Percentiles rank a stretch among this genome's conserved stretches.
phyloP scores from a whole-genome alignment of 2,797 vertebrate species.

The Eleutherodactylus coqui region DNA sequence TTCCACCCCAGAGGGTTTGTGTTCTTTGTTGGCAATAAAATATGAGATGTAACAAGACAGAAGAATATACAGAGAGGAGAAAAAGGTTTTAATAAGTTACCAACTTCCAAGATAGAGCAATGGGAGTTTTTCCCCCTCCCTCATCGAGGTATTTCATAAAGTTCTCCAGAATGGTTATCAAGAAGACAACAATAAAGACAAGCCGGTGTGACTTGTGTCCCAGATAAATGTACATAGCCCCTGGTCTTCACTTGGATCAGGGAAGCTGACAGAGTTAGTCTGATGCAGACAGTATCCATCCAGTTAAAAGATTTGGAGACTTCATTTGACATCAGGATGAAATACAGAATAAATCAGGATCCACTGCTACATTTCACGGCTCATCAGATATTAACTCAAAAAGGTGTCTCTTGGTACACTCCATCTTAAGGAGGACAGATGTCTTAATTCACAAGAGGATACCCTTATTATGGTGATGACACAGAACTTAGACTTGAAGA shows the following conservation, averaged over 20 bases:
- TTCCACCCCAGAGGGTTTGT: background rate
- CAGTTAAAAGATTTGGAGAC: background rate
- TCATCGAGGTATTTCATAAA: slow-evolving; percentile 58
- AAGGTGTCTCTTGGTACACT: background rate
- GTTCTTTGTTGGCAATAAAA: background rate
- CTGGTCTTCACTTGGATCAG: background rate
- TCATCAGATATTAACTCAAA: background rate
- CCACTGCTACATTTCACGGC: slow-evolving; percentile 36
- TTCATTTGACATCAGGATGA: slow-evolving; percentile 36
- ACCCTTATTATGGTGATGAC: background rate
- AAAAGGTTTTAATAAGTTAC: slow-evolving; percentile 60
- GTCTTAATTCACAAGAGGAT: background rate
- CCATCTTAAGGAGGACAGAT: background rate
- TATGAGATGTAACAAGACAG: slow-evolving; percentile 7
- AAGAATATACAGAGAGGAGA: slow-evolving; percentile 25
- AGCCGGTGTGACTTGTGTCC: slow-evolving; percentile 6
- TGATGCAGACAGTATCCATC: slow-evolving; percentile 44
- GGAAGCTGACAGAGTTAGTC: slow-evolving; percentile 20
- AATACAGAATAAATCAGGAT: slow-evolving; percentile 19
- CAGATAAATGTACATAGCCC: slow-evolving; percentile 29
- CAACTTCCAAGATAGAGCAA: slow-evolving; percentile 28
- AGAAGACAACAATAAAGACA: slow-evolving; percentile 38
- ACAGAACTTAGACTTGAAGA: background rate
- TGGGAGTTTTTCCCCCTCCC: slow-evolving; percentile 24
- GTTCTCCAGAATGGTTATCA: slow-evolving; percentile 52